Evolutionary conservation across 1,140 invertebrate genomes (phyloP), one percentile per base, ranked within the genome.

Genomic region (Portunus trituberculatus): DNA sequence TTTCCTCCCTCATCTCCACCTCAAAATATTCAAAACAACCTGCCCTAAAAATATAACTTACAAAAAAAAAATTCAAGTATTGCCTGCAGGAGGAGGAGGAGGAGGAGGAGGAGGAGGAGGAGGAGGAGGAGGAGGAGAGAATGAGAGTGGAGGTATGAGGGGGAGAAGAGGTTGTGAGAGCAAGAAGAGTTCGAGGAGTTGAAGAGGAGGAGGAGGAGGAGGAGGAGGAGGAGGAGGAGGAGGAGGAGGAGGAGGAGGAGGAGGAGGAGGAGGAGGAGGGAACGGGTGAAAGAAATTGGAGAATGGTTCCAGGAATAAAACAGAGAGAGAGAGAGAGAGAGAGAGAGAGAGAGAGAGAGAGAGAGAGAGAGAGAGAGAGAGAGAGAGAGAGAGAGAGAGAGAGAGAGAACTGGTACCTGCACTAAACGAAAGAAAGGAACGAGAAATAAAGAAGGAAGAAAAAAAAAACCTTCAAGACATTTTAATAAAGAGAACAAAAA

Each of bases 131-230:
- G 25, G 67, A n/a, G 20, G 25, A n/a, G 67, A n/a, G n/a, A 20
- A 25, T 7, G 25, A n/a, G n/a, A 20, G 67, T 7, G 67, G 67
- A 76, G 25, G 67, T 12, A 76, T 12, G 16, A n/a, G 67, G 67
- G 20, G 67, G 67, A 76, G 67, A n/a, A 76, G 67, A 7, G n/a
- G 67, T 25, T n/a, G 67, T 25, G n/a, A n/a, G 67, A 76, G 67
- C 67, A 76, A 76, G 67, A 76, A 76, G n/a, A 76, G 67, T n/a
- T 76, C 20, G 67, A 76, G 67, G 67, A 76, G n/a, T n/a, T n/a
- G 67, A n/a, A 76, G 67, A 76, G 67, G 67, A 76, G 67, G 67
- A 76, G 67, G 67, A 76, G 67, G 67, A 76, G 67, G 67, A 76
- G 67, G 67, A 76, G 67, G 67, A 76, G 67, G 67, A 76, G 67